Evolutionary conservation across 2,888 invertebrate species (phyloP).

Genomic region (Andrena praecox): DNA sequence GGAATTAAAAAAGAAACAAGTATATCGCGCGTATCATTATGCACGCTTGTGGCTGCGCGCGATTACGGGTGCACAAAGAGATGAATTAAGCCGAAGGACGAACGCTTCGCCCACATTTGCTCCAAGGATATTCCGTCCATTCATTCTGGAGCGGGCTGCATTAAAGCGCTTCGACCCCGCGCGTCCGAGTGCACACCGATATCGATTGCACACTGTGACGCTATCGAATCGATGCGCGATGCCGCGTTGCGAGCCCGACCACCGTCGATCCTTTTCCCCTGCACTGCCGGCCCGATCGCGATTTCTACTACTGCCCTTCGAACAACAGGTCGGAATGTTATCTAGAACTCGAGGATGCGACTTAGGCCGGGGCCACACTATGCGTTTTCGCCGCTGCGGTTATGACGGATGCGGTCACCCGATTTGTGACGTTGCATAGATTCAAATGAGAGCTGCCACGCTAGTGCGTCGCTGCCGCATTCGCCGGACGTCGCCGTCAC

Average conservation of each 20-base stretch:
- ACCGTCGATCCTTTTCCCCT: constrained; percentile 59
- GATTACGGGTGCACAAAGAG: constrained; percentile 2
- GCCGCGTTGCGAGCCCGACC: constrained; percentile 48
- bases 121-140: constrained; percentile 47
- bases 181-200: constrained; percentile 73
- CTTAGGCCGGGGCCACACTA: too few relatives aligned
- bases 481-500: too few relatives aligned
- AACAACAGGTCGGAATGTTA: neutral
- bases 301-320: neutral
- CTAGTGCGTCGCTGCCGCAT: too few relatives aligned
- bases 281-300: constrained; percentile 11
- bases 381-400: too few relatives aligned
- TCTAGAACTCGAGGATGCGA: neutral
- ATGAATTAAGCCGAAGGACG: constrained; percentile 48
- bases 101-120: constrained; percentile 12
- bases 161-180: constrained; percentile 71
- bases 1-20: too few relatives aligned
- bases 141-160: constrained; percentile 40
- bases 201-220: constrained; percentile 69
- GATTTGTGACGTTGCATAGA: too few relatives aligned
- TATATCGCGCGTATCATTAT: too few relatives aligned
- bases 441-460: too few relatives aligned
- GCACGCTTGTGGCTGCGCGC: neutral
- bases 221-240: constrained; percentile 76
- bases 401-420: too few relatives aligned